A percentile compares a stretch with the other conserved stretches of the same genome.
These are phyloP conservation scores for Sylvicola fuscatus DNA, from an alignment of 2,888 invertebrate genomes.

Conservation along the genomic window DNA sequence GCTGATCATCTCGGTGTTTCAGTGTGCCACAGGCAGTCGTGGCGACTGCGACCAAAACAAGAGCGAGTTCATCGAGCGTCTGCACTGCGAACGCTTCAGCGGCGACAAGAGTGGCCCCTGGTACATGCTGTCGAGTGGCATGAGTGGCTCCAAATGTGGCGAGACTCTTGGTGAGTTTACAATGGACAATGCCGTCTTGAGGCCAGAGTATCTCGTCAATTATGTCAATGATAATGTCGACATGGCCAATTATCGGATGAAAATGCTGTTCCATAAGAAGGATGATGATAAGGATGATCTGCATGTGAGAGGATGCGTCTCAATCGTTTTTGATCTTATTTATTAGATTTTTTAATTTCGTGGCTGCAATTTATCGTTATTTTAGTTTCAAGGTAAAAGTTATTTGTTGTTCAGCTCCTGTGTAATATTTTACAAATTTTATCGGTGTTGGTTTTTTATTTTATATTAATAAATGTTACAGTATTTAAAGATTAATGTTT, in stretches of 20 bases:
- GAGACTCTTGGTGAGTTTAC: neutral
- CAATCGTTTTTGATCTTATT: slow-evolving; percentile 7
- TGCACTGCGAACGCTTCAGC: slow-evolving; percentile 9
- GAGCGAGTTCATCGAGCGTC: slow-evolving; percentile 4
- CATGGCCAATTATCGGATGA: slow-evolving; percentile 6
- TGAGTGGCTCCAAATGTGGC: slow-evolving; percentile 4
- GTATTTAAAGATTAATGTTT: no score
- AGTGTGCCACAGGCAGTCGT: slow-evolving; percentile 5
- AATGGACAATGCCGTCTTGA: neutral
- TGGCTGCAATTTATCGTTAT: no score
- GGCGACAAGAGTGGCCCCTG: slow-evolving; percentile 9
- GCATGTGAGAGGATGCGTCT: slow-evolving; percentile 6
- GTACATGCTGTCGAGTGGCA: slow-evolving; percentile 8
- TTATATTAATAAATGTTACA: no score
- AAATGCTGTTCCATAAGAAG: slow-evolving; percentile 7
- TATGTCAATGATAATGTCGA: neutral
- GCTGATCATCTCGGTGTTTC: slow-evolving; percentile 7
- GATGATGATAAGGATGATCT: slow-evolving; percentile 3
- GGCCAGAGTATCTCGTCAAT: neutral
- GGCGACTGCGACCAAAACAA: slow-evolving; percentile 6
- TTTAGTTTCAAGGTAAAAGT: no score
- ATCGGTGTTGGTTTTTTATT: no score
- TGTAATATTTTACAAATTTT: no score
- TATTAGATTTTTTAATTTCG: no score
- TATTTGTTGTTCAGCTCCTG: no score